Conservation (phyloP, 2,888 invertebrate genomes). For the Gari tellinella region DNA sequence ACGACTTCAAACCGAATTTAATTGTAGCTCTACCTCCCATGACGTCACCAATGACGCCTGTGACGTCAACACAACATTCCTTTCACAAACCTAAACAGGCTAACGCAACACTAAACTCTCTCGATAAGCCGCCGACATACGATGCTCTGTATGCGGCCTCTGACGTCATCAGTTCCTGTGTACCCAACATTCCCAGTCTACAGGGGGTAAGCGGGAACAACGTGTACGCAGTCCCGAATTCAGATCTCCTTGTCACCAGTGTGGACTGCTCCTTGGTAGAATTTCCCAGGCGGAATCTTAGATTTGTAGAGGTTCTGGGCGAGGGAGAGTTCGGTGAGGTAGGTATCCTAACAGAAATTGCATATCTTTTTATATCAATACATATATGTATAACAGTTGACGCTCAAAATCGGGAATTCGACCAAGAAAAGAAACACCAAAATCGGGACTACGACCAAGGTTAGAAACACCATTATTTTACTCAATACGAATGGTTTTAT, state of each 20-base stretch:
- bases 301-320: conserved; percentile 94
- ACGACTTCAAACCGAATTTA: conserved; percentile 80
- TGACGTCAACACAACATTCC: conserved; percentile 61
- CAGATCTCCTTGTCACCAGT: conserved; percentile 81
- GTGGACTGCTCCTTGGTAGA: conserved; percentile 88
- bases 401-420: too few relatives aligned
- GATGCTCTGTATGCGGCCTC: conserved; percentile 80
- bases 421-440: too few relatives aligned
- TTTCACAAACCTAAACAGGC: conserved; percentile 51
- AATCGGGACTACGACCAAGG: too few relatives aligned
- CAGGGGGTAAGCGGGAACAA: conserved; percentile 84
- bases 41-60: conserved; percentile 64
- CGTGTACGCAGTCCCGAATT: conserved; percentile 86
- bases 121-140: conserved; percentile 78
- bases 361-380: too few relatives aligned
- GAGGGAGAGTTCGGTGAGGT: conserved; percentile 96
- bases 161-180: conserved; percentile 78
- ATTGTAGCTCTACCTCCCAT: conserved; percentile 78
- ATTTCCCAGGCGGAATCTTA: conserved; percentile 92
- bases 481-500: too few relatives aligned
- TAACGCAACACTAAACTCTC: conserved; percentile 57
- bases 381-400: too few relatives aligned
- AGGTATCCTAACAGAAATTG: conserved; percentile 3
- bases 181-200: conserved; percentile 78
- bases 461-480: too few relatives aligned